phyloP scores from a whole-genome alignment of 2,888 invertebrate species.

The Limnephilus marmoratus region DNA sequence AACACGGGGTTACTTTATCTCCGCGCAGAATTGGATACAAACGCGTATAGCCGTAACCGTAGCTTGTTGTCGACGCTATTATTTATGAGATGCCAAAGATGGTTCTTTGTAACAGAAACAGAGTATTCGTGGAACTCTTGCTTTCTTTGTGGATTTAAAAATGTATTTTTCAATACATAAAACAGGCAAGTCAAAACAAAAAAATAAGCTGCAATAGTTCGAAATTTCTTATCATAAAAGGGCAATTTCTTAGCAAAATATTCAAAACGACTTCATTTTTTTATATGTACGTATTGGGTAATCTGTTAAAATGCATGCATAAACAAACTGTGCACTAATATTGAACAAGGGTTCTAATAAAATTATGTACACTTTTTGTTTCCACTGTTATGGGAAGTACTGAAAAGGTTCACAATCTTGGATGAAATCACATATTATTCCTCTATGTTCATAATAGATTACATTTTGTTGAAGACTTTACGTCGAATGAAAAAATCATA shows the following conservation, averaged over 20 bases:
- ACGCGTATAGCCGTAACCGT: background rate
- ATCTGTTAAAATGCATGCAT: no score
- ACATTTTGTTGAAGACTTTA: background rate
- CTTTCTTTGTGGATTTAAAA: background rate
- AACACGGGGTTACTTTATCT: background rate
- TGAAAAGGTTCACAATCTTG: background rate
- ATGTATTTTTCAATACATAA: background rate
- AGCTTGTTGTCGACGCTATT: background rate
- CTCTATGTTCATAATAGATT: background rate
- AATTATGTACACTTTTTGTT: background rate
- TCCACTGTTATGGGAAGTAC: background rate
- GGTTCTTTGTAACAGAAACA: background rate
- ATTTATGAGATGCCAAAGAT: background rate
- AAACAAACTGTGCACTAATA: no score
- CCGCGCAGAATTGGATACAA: background rate
- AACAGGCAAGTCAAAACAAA: background rate
- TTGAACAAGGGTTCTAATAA: no score
- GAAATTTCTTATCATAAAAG: no score
- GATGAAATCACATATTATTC: no score
- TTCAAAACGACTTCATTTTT: no score
- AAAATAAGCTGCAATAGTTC: no score
- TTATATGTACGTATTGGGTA: no score
- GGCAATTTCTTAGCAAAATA: no score
- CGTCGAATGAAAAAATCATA: background rate
- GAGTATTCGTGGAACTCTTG: background rate